Evolutionary conservation across 2,888 invertebrate genomes (phyloP), one percentile per base, ranked within the genome.

Genomic region (Volucella inanis): DNA sequence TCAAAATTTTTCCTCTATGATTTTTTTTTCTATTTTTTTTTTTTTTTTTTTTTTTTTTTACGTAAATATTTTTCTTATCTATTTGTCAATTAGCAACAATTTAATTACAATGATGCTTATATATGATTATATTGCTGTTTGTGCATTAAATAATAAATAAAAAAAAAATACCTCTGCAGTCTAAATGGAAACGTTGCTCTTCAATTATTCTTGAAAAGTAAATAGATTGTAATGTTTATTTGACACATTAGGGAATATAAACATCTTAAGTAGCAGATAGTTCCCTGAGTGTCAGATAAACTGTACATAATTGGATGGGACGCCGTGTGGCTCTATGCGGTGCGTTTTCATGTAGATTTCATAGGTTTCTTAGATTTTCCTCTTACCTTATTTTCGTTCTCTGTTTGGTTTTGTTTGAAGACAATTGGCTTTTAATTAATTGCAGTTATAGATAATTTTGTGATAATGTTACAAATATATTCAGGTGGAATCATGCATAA

Each of bases 401-500:
- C 71, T 68, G 72, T 81, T 85, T 85, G 85, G 81, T 81, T 81
- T 64, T 52, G 64, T 68, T 85, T 85, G 49, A 82, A 77, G 67
- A 70, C 54, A 78, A 83, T 87, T 87, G 86, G 86, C 77, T 83
- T 82, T 82, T 82, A 71, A 87, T 78, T 82, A 78, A 75, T 75
- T 82, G 59, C 78, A 82, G 55, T 79, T 75, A 59, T 87, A 83
- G 74, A 75, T 78, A 64, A 87, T 83, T 82, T 87, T 82, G 82
- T 83, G 74, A 82, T 78, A 82, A 81, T 85, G 79, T 87, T 78
- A 87, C 87, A 87, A 82, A 87, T 74, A 61, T 77, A 80, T 87
- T 86, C 87, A 86, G 87, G 76, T 87, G 80, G 87, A 87, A 87
- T 87, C 87, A 87, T 87, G 87, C 87, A 87, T 87, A 80, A 47